Percentiles rank a stretch among this genome's conserved stretches.
phyloP scores from a whole-genome alignment of 1,140 invertebrate genomes.

The Drosophila mayri region DNA sequence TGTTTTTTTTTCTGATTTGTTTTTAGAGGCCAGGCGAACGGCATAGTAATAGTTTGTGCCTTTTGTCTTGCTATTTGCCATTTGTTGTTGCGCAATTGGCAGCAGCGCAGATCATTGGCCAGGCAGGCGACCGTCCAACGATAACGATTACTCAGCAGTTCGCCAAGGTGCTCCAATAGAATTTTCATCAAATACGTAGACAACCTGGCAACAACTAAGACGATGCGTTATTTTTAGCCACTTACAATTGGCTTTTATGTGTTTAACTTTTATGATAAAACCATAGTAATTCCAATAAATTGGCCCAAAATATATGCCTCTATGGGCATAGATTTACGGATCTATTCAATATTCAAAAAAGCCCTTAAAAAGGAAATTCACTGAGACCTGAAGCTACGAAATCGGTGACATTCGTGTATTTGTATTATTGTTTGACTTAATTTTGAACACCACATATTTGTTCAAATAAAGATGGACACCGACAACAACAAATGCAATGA shows the following conservation, averaged over 20 bases:
- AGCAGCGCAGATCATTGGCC: constrained; percentile 64
- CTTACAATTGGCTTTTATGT: constrained; percentile 9
- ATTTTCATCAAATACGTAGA: constrained; percentile 33
- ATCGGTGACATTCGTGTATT: background rate
- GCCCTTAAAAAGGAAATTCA: background rate
- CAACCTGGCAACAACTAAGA: constrained; percentile 37
- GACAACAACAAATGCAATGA: background rate
- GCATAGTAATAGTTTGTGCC: constrained; percentile 61
- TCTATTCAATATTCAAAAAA: too few relatives aligned
- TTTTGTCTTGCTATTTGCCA: constrained; percentile 20
- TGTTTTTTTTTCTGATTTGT: constrained; percentile 42
- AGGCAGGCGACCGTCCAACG: constrained; percentile 13
- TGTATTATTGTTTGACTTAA: background rate
- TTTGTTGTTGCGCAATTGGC: constrained; percentile 74
- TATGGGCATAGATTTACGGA: too few relatives aligned
- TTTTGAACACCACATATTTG: background rate
- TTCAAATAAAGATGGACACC: background rate
- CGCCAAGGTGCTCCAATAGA: constrained; percentile 37
- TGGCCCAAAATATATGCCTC: too few relatives aligned
- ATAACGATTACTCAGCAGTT: constrained; percentile 45
- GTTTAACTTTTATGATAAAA: background rate
- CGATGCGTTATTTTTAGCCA: constrained; percentile 26
- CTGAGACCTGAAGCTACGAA: background rate
- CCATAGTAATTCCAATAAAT: background rate
- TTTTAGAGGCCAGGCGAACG: constrained; percentile 68